Base-by-base conservation (phyloP, 2,797 vertebrate species). In the Crenuchus spilurus region DNA sequence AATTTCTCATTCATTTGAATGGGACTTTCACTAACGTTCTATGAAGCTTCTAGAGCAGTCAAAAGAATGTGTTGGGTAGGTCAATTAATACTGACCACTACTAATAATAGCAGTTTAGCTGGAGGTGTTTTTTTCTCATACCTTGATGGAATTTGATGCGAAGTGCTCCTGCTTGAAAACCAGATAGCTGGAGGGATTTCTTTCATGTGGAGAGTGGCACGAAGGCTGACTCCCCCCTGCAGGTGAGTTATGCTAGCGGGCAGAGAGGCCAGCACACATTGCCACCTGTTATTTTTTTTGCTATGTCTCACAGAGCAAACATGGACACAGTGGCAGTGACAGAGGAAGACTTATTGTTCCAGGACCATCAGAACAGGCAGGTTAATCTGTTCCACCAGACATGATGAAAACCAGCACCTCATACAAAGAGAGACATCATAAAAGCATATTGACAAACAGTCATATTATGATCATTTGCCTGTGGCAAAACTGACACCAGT, bases 361-460 rank as follows among this genome's bases (percentile, higher is more conserved):
- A 31, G 49, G 31, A 48, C 26, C 22, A 63, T 58, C 35, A 31
- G 41, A 52, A 65, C 35, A 4, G 35, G 39, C 31, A 51, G 41
- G 62, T 67, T 55, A 49, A 60, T 42, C 39, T 75, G 55, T 52
- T 11, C 46, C 31, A 54, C 39, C 52, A 70, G 62, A 62, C 51
- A 2, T 58, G 42, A 67, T 70, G 35, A 39, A 26, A 66, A 70
- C 54, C 30, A 33, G 60, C 16, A 18, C 16, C 41, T n/a, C 60
- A 14, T 39, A 39, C 28, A 24, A 57, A 18, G 30, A 18, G 28
- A 57, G 51, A 63, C 26, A 44, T 63, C 41, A 44, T 63, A 16
- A 63, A 44, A 63, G 22, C 60, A 63, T 63, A n/a, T n/a, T 20
- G 37, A 63, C 60, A 42, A 63, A 26, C 14, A 63, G 39, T 63